A percentile compares a stretch with the other conserved stretches of the same genome.
Conservation (phyloP, 2,113 vertebrate species). For the Psittacus erithacus region DNA sequence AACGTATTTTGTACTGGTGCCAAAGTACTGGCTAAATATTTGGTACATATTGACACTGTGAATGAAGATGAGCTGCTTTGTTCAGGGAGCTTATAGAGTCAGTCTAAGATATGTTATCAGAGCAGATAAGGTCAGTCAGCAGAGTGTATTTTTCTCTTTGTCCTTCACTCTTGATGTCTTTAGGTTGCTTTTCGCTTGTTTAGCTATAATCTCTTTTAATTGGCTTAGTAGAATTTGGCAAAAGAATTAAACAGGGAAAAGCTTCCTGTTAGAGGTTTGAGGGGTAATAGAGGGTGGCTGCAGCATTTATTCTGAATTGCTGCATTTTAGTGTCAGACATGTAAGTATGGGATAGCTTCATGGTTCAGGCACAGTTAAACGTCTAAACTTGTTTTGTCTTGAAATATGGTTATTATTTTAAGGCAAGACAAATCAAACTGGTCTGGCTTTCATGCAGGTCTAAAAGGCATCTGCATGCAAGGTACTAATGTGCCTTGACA, state of each 20-base stretch:
- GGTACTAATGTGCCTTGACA: not conserved
- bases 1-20: not conserved
- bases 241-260: not conserved
- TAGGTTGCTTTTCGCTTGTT: not conserved
- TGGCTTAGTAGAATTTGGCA: not conserved
- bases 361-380: not conserved
- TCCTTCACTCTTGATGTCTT: rapidly evolving
- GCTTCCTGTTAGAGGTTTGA: not conserved
- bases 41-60: not conserved
- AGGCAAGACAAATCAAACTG: not conserved
- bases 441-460: not conserved
- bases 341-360: not conserved
- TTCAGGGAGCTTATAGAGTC: not conserved
- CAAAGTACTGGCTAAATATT: not conserved
- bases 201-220: not conserved
- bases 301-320: not conserved
- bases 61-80: not conserved
- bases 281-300: not conserved
- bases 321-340: not conserved
- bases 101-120: not conserved
- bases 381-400: not conserved
- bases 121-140: not conserved
- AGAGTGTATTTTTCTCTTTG: not conserved
- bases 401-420: not conserved
- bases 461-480: not conserved